These are phyloP conservation scores for Oscheius onirici DNA, from an alignment of 2,888 invertebrate species.

Conservation along the genomic window DNA sequence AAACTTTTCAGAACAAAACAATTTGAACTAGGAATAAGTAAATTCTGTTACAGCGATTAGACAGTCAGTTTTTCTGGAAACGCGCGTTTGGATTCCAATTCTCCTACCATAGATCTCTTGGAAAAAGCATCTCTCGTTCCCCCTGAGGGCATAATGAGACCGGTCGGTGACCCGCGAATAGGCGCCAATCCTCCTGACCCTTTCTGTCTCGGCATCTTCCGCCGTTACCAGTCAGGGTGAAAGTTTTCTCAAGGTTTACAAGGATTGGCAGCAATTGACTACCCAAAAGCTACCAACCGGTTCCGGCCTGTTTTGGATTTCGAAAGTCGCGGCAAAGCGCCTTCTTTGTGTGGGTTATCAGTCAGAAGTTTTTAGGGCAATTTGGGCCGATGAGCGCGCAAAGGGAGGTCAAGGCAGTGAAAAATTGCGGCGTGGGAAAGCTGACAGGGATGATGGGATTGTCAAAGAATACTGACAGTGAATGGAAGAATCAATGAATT, in stretches of 20 bases:
- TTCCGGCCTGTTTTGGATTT: background rate
- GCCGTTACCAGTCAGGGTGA: background rate
- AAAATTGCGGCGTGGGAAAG: constrained; percentile 8
- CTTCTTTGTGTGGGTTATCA: background rate
- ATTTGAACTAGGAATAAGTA: background rate
- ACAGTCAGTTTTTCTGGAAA: too few relatives aligned
- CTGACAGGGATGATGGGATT: background rate
- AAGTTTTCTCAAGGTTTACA: too few relatives aligned
- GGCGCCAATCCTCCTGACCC: background rate
- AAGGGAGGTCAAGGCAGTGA: constrained; percentile 18
- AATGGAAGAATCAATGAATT: background rate
- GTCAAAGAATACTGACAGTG: background rate
- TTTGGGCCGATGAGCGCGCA: constrained; percentile 19
- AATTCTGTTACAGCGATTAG: too few relatives aligned
- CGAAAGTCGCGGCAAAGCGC: background rate
- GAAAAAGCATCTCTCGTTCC: background rate
- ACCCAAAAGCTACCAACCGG: background rate
- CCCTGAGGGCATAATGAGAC: constrained; percentile 27
- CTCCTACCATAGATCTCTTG: too few relatives aligned
- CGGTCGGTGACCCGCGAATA: constrained; percentile 24
- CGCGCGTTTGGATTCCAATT: too few relatives aligned
- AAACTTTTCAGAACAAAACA: background rate
- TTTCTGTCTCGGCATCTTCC: background rate
- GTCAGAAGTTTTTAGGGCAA: constrained; percentile 21
- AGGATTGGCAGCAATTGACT: background rate